Evolutionary conservation across 2,113 vertebrate species (phyloP), one percentile per base, ranked within the genome.

Genomic region (Microtus ochrogaster): DNA sequence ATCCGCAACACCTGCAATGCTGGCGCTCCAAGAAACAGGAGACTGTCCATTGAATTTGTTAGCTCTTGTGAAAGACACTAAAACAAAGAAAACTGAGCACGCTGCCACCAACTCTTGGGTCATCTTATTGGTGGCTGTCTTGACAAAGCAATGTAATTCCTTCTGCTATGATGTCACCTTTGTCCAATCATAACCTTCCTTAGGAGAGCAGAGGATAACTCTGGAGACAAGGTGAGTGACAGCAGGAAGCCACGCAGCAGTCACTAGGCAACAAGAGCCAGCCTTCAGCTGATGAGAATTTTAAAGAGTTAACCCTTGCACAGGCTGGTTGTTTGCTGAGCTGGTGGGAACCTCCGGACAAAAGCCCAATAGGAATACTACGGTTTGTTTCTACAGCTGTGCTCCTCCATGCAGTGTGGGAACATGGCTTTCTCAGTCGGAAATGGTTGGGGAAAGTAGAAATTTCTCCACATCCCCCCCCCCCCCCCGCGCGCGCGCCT

Each of bases 201-300:
- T 97, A 85, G 85, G 89, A 93, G 95, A 97, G 96, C 79, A 87
- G 90, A 96, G 97, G 78, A 91, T 77, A 81, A 94, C 87, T 98
- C 98, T 82, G 82, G 98, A 98, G 98, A 97, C 94, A 97, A 91
- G 47, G 97, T 98, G 98, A 99, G 96, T 98, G 98, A 98, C 98
- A 98, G 98, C 98, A 98, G 98, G 97, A 97, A 98, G 98, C 98
- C 92, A 94, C 36, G 72, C 88, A 95, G 97, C 96, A 26, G 98
- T 99, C 98, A 98, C 98, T 98, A 99, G 96, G 99, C 97, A 76
- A 99, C 99, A 89, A 92, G 96, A 97, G 96, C 98, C 95, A 0
- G 98, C 97, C 98, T 98, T 97, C 77, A 26, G 96, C 91, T 96
- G 96, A 97, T 98, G 98, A 98, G 98, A 98, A 98, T 98, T 98